Conservation (phyloP, 2,888 invertebrate genomes). For the Oegoconia quadripuncta region DNA sequence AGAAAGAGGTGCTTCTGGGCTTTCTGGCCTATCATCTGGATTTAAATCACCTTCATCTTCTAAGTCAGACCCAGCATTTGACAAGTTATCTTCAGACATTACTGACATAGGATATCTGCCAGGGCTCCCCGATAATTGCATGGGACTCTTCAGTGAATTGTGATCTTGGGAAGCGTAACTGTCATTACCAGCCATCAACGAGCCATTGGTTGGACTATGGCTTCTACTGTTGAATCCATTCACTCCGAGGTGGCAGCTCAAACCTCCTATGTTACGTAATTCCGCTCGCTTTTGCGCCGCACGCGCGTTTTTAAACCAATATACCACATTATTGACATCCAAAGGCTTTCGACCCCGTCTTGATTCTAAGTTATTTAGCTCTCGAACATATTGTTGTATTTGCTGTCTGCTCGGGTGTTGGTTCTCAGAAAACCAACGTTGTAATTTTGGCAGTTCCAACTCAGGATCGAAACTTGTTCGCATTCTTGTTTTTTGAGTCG, state of each 20-base stretch:
- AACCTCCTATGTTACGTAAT: slow-evolving; percentile 81
- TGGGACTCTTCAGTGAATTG: slow-evolving; percentile 81
- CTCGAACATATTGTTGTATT: slow-evolving; percentile 96
- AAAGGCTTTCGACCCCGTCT: slow-evolving; percentile 94
- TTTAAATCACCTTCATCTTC: slow-evolving; percentile 81
- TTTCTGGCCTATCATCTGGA: slow-evolving; percentile 79
- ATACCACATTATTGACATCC: slow-evolving; percentile 97
- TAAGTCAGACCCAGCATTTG: slow-evolving; percentile 82
- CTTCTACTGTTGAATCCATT: slow-evolving; percentile 83
- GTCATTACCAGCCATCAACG: slow-evolving; percentile 80
- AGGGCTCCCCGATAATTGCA: slow-evolving; percentile 75
- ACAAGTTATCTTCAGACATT: slow-evolving; percentile 83
- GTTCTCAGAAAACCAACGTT: slow-evolving; percentile 98
- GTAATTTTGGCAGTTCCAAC: slow-evolving; percentile 95
- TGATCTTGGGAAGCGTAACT: slow-evolving; percentile 80
- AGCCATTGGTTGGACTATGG: slow-evolving; percentile 82
- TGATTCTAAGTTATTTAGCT: slow-evolving; percentile 94
- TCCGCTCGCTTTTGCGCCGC: slow-evolving; percentile 97
- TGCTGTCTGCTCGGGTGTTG: slow-evolving; percentile 98
- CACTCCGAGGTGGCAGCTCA: slow-evolving; percentile 78
- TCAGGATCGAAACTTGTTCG: slow-evolving; percentile 98
- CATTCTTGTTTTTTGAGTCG: slow-evolving; percentile 95
- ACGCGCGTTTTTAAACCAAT: slow-evolving; percentile 98
- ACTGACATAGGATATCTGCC: slow-evolving; percentile 81
- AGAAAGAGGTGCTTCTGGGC: slow-evolving; percentile 84